Percentiles rank a stretch among this genome's conserved stretches.
Conservation (phyloP, 2,888 invertebrate species). For the Mystacides longicornis region DNA sequence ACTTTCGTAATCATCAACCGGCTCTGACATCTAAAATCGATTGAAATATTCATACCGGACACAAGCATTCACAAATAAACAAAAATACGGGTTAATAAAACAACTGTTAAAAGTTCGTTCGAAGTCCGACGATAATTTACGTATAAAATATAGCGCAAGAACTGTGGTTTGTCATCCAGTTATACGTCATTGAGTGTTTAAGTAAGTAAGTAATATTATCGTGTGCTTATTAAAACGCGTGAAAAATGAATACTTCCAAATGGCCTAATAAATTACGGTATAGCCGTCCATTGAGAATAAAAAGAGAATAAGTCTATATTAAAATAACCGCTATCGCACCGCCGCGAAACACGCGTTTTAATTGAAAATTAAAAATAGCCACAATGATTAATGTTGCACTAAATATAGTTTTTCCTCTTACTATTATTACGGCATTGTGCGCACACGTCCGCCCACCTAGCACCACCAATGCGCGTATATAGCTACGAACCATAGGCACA, state of each 20-base stretch:
- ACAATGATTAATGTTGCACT: not conserved
- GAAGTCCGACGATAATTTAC: too few species aligned
- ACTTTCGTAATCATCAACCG: too few species aligned
- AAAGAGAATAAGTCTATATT: not conserved
- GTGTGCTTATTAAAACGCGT: not conserved
- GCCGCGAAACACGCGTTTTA: not conserved
- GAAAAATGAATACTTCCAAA: not conserved
- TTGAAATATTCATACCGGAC: too few species aligned
- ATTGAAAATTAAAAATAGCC: not conserved
- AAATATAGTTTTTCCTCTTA: not conserved
- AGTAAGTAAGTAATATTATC: too few species aligned
- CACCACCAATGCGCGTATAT: too few species aligned
- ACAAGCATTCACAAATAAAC: too few species aligned
- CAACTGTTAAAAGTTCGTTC: too few species aligned
- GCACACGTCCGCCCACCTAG: too few species aligned
- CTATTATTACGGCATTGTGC: not conserved
- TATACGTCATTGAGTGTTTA: too few species aligned
- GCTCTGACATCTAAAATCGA: too few species aligned
- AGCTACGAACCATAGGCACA: too few species aligned
- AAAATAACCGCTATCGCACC: not conserved
- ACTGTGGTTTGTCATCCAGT: not conserved
- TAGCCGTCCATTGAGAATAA: conserved; percentile 1
- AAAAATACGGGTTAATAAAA: too few species aligned
- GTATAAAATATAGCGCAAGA: not conserved
- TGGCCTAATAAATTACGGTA: not conserved